A percentile compares a stretch with the other conserved stretches of the same genome.
These are phyloP conservation scores for Empidonax traillii DNA, from an alignment of 2,113 vertebrate species.

Conservation along the genomic window DNA sequence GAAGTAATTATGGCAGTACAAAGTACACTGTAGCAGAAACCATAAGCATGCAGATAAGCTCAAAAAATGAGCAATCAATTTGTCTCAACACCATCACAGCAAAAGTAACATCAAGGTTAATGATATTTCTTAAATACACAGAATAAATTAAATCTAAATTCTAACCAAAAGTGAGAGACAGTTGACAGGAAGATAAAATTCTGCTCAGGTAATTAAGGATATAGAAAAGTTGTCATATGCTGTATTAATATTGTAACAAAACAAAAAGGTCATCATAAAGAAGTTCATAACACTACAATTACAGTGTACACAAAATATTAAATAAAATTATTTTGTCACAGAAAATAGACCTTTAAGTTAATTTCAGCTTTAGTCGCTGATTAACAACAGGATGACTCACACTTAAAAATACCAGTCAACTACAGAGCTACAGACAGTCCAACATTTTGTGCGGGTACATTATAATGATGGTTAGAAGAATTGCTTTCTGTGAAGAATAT, in stretches of 20 bases:
- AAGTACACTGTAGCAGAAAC: background rate
- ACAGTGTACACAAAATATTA: background rate
- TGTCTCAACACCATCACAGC: background rate
- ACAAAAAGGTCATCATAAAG: background rate
- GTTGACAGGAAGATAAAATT: background rate
- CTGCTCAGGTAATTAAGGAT: background rate
- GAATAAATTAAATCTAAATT: background rate
- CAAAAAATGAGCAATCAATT: background rate
- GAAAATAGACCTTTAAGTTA: conserved; percentile 30
- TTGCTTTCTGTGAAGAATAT: background rate
- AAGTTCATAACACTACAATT: background rate
- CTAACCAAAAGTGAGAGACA: background rate
- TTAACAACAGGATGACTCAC: background rate
- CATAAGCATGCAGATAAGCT: background rate
- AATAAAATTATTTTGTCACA: conserved; percentile 16
- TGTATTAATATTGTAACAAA: background rate
- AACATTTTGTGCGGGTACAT: background rate
- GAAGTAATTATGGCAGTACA: background rate
- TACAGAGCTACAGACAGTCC: background rate
- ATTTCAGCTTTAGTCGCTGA: background rate
- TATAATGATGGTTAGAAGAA: background rate
- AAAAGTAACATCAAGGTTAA: background rate
- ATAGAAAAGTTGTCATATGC: background rate
- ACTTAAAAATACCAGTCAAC: background rate
- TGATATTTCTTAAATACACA: background rate